phyloP scores from a whole-genome alignment of 53 echinoderm and acorn worm species.

The Zoroaster sp. region DNA sequence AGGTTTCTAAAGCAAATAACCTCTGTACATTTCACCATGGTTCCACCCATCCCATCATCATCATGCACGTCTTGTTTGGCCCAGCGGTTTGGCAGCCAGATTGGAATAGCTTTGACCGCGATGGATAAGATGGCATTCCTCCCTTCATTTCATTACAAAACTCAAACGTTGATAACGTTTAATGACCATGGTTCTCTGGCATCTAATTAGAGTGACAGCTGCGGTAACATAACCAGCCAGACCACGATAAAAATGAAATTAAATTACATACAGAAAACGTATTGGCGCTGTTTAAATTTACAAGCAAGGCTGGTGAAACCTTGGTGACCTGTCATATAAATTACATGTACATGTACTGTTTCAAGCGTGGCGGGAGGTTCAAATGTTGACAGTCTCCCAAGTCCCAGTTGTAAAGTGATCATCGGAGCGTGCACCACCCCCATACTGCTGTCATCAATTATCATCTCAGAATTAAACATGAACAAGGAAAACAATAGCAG shows the following conservation, averaged over 20 bases:
- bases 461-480: too few species aligned
- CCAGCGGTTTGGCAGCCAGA: not conserved
- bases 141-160: slow-evolving; percentile 42
- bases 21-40: not conserved
- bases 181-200: slow-evolving; percentile 14
- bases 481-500: too few species aligned
- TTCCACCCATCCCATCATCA: not conserved
- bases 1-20: slow-evolving; percentile 9
- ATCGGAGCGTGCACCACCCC: too few species aligned
- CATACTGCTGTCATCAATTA: too few species aligned
- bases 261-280: slow-evolving; percentile 5
- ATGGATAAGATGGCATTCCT: slow-evolving; percentile 6
- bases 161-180: slow-evolving; percentile 4
- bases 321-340: not conserved
- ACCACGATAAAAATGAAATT: slow-evolving; percentile 30
- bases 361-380: not conserved
- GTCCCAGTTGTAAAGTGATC: too few species aligned
- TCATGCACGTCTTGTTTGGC: slow-evolving; percentile 8
- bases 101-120: not conserved
- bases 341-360: not conserved
- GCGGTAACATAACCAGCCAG: slow-evolving; percentile 25
- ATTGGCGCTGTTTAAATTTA: slow-evolving; percentile 19
- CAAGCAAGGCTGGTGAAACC: not conserved
- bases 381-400: not conserved
- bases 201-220: slow-evolving; percentile 54